Percentiles rank a stretch among this genome's conserved stretches.
These are phyloP conservation scores for Caenorhabditis doughertyi DNA, from an alignment of 2,888 invertebrate genomes.

Conservation along the genomic window DNA sequence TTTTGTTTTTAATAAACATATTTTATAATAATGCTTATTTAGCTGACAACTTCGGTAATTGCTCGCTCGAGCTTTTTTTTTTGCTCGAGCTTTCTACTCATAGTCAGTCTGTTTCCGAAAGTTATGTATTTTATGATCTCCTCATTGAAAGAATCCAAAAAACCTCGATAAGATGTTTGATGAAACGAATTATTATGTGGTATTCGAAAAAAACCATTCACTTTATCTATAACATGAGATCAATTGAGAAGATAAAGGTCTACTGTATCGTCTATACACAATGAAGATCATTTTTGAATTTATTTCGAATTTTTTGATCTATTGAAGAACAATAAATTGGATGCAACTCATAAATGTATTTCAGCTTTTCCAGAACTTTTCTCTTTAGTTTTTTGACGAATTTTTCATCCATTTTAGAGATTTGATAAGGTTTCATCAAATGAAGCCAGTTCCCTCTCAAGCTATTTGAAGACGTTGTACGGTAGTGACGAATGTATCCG, in stretches of 20 bases:
- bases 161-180: too few relatives aligned
- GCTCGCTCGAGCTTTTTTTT: too few relatives aligned
- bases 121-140: too few relatives aligned
- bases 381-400: constrained; percentile 13
- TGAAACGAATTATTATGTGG: too few relatives aligned
- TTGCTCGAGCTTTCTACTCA: too few relatives aligned
- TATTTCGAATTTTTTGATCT: constrained; percentile 1
- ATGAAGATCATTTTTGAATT: constrained; percentile 14
- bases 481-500: constrained; percentile 41
- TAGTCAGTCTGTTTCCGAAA: too few relatives aligned
- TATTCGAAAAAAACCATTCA: too few relatives aligned
- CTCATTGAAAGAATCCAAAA: too few relatives aligned
- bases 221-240: too few relatives aligned
- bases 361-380: constrained; percentile 11
- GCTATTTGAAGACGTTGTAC: constrained; percentile 14
- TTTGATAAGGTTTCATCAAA: constrained; percentile 26
- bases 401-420: constrained; percentile 22
- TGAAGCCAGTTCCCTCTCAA: constrained; percentile 24
- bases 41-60: too few relatives aligned
- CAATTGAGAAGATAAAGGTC: not conserved
- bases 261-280: constrained; percentile 5
- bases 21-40: too few relatives aligned
- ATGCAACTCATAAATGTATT: constrained; percentile 37
- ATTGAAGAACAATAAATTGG: constrained; percentile 33
- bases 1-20: too few relatives aligned